Conservation (phyloP, 2,888 invertebrate species). For the Phragmatobia fuliginosa region DNA sequence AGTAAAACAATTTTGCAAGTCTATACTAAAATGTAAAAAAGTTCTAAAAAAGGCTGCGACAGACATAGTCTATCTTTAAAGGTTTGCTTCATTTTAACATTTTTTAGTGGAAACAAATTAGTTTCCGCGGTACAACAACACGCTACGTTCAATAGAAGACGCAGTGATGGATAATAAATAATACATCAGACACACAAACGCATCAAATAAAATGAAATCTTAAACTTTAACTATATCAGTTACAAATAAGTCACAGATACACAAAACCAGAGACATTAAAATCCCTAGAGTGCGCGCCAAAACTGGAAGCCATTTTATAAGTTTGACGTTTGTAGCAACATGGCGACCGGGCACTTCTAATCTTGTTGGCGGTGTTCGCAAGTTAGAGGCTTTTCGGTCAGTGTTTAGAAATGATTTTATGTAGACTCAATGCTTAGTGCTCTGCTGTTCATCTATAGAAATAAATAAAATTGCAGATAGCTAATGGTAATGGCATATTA, state of each 20-base stretch:
- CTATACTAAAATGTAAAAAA: too few relatives aligned
- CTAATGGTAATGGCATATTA: too few relatives aligned
- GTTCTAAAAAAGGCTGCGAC: too few relatives aligned
- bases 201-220: neutral
- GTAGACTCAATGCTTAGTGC: constrained; percentile 7
- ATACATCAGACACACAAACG: neutral
- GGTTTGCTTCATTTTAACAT: too few relatives aligned
- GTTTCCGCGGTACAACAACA: too few relatives aligned
- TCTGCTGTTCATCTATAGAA: constrained; percentile 3
- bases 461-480: too few relatives aligned
- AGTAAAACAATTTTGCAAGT: too few relatives aligned
- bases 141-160: too few relatives aligned
- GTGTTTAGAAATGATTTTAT: constrained; percentile 42
- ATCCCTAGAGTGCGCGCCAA: constrained; percentile 56
- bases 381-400: constrained; percentile 52
- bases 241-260: constrained; percentile 11
- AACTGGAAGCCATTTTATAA: constrained; percentile 80
- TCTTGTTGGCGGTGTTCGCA: constrained; percentile 69
- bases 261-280: constrained; percentile 49
- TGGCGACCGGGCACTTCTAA: constrained; percentile 73
- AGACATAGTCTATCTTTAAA: too few relatives aligned
- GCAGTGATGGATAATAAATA: too few relatives aligned
- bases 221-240: constrained; percentile 14
- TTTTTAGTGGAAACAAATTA: too few relatives aligned
- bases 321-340: constrained; percentile 78